These are phyloP conservation scores for Alouatta palliata DNA, from an alignment of 2,113 vertebrate species.

Conservation along the genomic window DNA sequence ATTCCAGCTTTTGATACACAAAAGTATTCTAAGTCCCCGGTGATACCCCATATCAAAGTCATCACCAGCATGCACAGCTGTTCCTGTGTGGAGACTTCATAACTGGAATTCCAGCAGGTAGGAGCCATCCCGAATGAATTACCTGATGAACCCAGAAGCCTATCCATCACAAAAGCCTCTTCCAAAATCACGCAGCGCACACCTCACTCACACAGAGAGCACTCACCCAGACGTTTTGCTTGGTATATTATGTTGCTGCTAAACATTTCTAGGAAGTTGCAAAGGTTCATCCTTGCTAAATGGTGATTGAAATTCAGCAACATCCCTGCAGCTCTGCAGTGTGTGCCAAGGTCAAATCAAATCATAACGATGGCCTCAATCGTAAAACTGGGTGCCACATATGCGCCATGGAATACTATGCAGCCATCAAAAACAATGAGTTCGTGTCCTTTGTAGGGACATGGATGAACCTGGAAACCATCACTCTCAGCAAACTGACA, in stretches of 20 bases:
- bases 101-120: too few relatives aligned
- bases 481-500: too few relatives aligned
- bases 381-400: neutral
- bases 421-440: too few relatives aligned
- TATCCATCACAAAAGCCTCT: neutral
- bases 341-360: neutral
- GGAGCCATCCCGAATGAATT: too few relatives aligned
- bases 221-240: fast-evolving
- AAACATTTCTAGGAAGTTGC: neutral
- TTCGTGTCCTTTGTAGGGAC: too few relatives aligned
- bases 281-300: neutral
- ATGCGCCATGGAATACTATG: too few relatives aligned
- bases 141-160: neutral
- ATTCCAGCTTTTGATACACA: neutral
- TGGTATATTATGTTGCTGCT: fast-evolving
- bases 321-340: fast-evolving
- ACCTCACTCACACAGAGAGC: too few relatives aligned
- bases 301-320: neutral
- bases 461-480: too few relatives aligned
- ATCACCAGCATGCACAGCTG: too few relatives aligned
- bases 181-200: neutral
- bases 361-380: fast-evolving
- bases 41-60: too few relatives aligned
- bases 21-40: fast-evolving
- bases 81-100: neutral